Percentiles rank a stretch among this genome's conserved stretches.
phyloP scores from a whole-genome alignment of 2,113 vertebrate species.

The Caretta caretta region DNA sequence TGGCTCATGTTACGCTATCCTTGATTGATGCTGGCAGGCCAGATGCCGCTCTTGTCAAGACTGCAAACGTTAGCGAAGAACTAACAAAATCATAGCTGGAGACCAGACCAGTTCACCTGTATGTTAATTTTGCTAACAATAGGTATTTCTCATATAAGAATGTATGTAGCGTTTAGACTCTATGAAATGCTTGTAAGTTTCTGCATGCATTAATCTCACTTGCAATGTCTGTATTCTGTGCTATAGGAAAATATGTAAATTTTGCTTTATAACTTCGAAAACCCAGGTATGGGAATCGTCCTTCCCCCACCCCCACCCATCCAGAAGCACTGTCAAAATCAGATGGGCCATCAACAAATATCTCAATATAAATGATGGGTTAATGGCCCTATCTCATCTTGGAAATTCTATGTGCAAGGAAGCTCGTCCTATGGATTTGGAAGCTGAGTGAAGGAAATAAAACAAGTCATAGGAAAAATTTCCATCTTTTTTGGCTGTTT shows the following conservation, averaged over 20 bases:
- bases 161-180: not conserved
- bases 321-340: not conserved
- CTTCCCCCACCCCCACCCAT: not conserved
- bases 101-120: not conserved
- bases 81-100: not conserved
- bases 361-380: not conserved
- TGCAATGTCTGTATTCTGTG: not conserved
- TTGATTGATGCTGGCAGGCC: not conserved
- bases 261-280: not conserved
- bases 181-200: not conserved
- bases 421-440: not conserved
- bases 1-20: conserved; percentile 34
- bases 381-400: not conserved
- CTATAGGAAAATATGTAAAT: not conserved
- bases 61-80: not conserved
- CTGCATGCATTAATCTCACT: not conserved
- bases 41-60: not conserved
- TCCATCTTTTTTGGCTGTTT: not conserved
- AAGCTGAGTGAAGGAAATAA: not conserved
- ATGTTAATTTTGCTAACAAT: conserved; percentile 52
- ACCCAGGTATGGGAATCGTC: not conserved
- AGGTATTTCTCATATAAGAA: conserved; percentile 39
- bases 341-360: not conserved
- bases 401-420: not conserved
- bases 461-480: not conserved